Base-by-base conservation (phyloP, 1,140 invertebrate species). In the Euura saliciscinereae region DNA sequence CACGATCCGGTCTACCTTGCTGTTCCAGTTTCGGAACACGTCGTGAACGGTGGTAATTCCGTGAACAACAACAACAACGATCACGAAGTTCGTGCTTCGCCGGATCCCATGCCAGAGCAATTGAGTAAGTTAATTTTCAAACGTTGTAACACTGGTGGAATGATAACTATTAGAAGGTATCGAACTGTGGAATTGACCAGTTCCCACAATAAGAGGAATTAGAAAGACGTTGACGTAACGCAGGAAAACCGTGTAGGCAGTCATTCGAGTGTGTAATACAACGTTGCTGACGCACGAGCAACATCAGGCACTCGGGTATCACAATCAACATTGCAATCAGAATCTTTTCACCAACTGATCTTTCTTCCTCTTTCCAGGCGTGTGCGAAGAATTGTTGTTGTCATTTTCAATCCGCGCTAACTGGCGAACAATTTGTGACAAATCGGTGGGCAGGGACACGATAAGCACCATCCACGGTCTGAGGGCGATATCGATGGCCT, bases 401-500 rank as follows among this genome's bases (percentile, higher is more conserved):
- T 93, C 94, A 5, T 96, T 96, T 84, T 95, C 94, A 7, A 88
- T 94, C 66, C 90, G 90, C 72, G 90, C 91, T 44, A 96, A 96
- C 79, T 86, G 95, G 77, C 90, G 90, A 77, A 92, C 92, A 66
- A 95, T 96, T 77, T 94, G 94, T 79, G 94, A 95, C 82, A 88
- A 91, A 72, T 89, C 90, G 5, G 94, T 95, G 6, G 94, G 94
- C 3, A 90, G 91, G 5, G 94, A 96, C 78, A 95, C 94, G 0
- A 94, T 96, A 70, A 91, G 94, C 68, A 93, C 92, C 6, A 91
- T 97, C 46, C 95, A 97, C 77, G 95, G 95, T 2, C 86, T 97
- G 0, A 89, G 94, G 4, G 93, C 94, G 0, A 90, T 97, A 59
- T 96, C 95, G 76, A 97, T 97, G 95, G 92, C 92, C 6, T 98